A percentile compares a stretch with the other conserved stretches of the same genome.
Conservation (phyloP, 2,797 vertebrate species). For the Pipistrellus pipistrellus region DNA sequence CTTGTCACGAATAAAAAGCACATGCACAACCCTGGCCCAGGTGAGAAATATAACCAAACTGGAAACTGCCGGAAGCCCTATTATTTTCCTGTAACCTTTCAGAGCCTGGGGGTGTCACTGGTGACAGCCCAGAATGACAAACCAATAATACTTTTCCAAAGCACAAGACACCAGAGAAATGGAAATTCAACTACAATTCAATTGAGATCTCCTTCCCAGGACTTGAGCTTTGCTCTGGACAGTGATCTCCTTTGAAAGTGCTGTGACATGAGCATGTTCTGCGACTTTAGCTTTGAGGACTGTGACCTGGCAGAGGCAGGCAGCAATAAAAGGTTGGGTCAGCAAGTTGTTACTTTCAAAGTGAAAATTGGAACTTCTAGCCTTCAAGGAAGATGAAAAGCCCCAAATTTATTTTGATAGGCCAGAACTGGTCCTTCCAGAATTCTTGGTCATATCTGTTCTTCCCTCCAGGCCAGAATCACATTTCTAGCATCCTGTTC, state of each 20-base stretch:
- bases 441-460: neutral
- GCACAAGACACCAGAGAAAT: neutral
- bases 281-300: neutral
- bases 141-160: constrained; percentile 20
- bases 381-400: neutral
- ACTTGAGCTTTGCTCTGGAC: neutral
- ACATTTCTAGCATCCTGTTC: constrained; percentile 60
- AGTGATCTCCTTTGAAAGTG: neutral
- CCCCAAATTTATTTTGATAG: neutral
- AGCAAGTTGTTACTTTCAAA: neutral
- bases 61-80: constrained; percentile 24
- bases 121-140: constrained; percentile 52
- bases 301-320: neutral
- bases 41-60: constrained; percentile 22
- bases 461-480: constrained; percentile 47
- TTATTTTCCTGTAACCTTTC: constrained; percentile 35
- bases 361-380: neutral
- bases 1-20: constrained; percentile 32
- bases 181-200: neutral
- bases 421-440: neutral
- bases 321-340: neutral
- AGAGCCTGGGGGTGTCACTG: neutral
- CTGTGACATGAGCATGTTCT: neutral
- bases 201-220: neutral
- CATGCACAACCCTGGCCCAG: neutral